A percentile compares a stretch with the other conserved stretches of the same genome.
Evolutionary conservation across 2,797 vertebrate genomes (phyloP).

Genomic region (Lagodon rhomboides): DNA sequence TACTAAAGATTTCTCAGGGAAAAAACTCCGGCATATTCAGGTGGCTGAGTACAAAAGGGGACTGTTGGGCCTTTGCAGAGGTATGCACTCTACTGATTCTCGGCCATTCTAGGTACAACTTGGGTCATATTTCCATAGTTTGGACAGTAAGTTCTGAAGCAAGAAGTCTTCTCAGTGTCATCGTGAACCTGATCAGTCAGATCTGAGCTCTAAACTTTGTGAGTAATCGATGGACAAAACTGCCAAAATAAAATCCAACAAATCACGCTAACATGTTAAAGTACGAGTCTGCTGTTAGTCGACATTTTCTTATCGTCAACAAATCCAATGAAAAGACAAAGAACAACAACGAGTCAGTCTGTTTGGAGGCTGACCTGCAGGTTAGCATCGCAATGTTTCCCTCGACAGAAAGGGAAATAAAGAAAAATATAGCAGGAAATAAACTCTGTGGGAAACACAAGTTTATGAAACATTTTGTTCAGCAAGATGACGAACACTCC

Average conservation of each 20-base stretch:
- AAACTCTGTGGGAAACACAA: not conserved
- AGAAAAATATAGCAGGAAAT: too few species aligned
- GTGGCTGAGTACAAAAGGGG: too few species aligned
- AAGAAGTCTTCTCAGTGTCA: too few species aligned
- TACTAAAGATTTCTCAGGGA: too few species aligned
- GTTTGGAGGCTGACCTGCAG: too few species aligned
- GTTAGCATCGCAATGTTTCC: too few species aligned
- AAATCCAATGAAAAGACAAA: not conserved
- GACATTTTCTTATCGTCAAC: not conserved
- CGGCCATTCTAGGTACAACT: not conserved
- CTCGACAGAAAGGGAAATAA: too few species aligned
- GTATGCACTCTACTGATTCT: too few species aligned
- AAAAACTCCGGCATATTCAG: too few species aligned
- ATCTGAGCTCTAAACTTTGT: not conserved
- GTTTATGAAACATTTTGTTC: too few species aligned
- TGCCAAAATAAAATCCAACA: not conserved
- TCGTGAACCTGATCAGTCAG: not conserved
- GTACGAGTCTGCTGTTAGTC: not conserved
- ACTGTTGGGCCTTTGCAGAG: too few species aligned
- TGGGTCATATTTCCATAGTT: not conserved
- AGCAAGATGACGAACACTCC: too few species aligned
- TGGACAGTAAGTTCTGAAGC: not conserved
- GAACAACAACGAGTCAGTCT: not conserved
- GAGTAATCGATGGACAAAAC: not conserved
- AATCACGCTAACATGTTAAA: constrained; percentile 7